Conservation (phyloP, 2,113 vertebrate genomes). For the Xyliphius kryptos region DNA sequence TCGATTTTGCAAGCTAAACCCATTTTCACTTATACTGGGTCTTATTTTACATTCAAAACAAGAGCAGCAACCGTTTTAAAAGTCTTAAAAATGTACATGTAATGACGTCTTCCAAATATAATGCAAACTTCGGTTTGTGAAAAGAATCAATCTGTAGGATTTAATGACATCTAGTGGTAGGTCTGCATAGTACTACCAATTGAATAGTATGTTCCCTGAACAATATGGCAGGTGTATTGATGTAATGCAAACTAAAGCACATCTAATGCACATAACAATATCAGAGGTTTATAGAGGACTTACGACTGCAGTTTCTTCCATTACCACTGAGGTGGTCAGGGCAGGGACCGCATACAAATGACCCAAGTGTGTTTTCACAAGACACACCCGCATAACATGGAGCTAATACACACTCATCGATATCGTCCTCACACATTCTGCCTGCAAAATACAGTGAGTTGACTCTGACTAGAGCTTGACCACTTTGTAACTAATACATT, state of each 20-base stretch:
- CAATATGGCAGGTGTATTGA: no score
- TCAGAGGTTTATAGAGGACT: constrained; percentile 10
- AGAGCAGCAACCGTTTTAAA: neutral
- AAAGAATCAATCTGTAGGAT: no score
- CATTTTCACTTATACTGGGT: neutral
- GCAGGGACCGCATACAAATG: constrained; percentile 74
- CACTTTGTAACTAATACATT: no score
- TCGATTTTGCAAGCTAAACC: neutral
- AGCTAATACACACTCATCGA: constrained; percentile 72
- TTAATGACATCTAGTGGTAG: no score
- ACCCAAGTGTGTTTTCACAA: constrained; percentile 77
- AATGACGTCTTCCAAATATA: no score
- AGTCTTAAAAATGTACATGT: no score
- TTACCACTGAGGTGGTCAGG: constrained; percentile 71
- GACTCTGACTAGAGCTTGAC: no score
- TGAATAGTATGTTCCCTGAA: no score
- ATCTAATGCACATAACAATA: no score
- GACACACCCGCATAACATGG: constrained; percentile 70
- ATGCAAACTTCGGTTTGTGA: no score
- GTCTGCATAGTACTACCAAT: no score
- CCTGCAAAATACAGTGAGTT: constrained; percentile 56
- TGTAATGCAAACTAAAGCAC: no score
- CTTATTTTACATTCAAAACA: constrained; percentile 5
- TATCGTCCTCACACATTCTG: constrained; percentile 73
- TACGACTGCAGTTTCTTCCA: constrained; percentile 65